Conservation (phyloP, 2,113 vertebrate genomes). For the Blennius ocellaris region DNA sequence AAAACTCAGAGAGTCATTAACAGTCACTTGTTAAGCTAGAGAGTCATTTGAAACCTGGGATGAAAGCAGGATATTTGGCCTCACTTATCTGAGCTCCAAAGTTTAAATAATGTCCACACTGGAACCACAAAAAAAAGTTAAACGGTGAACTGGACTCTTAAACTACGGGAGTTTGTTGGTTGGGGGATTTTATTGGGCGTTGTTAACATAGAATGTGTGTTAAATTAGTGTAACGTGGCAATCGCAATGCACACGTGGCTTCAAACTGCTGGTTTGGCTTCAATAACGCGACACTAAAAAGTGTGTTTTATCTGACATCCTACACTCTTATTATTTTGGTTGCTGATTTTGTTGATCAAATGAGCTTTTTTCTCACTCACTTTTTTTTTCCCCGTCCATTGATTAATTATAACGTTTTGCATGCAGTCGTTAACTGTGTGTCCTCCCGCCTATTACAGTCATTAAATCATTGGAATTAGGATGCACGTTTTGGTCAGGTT, state of each 20-base stretch:
- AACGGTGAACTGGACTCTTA: neutral
- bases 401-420: neutral
- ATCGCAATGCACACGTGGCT: neutral
- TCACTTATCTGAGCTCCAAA: neutral
- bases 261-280: neutral
- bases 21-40: neutral
- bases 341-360: too few species aligned
- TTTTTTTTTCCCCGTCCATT: neutral
- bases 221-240: too few species aligned
- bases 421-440: too few species aligned
- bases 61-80: neutral
- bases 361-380: too few species aligned
- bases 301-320: too few species aligned
- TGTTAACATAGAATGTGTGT: too few species aligned
- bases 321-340: too few species aligned
- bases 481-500: neutral
- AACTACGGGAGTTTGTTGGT: neutral
- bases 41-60: neutral
- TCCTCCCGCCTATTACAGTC: neutral
- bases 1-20: neutral
- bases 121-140: neutral
- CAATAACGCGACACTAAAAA: too few species aligned
- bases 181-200: too few species aligned
- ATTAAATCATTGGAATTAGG: neutral
- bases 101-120: neutral